phyloP scores from a whole-genome alignment of 1,140 invertebrate genomes.

The Eupristina koningsbergeri region DNA sequence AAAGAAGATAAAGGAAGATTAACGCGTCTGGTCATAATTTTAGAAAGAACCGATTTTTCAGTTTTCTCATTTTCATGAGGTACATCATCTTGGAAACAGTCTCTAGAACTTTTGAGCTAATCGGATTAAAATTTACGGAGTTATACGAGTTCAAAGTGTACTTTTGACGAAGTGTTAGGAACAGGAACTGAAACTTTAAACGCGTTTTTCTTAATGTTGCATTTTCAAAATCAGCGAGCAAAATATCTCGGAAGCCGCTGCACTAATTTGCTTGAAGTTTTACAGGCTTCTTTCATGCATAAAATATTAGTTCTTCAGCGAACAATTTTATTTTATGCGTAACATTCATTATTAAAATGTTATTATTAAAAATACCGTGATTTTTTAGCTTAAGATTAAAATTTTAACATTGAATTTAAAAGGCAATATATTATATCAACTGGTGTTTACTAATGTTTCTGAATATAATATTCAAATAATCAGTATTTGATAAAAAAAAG shows the following conservation, averaged over 20 bases:
- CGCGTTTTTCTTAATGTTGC: background rate
- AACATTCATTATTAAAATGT: background rate
- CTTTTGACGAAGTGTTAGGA: background rate
- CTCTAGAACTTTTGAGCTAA: background rate
- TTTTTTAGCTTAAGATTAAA: background rate
- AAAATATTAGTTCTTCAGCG: background rate
- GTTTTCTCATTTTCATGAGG: background rate
- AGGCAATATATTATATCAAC: background rate
- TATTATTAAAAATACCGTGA: background rate
- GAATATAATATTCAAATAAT: background rate
- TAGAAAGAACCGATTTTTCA: background rate
- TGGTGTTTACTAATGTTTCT: too few relatives aligned
- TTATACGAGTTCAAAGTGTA: background rate
- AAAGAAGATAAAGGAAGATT: background rate
- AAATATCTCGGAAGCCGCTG: background rate
- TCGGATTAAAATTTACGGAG: slow-evolving; percentile 24
- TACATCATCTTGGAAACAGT: background rate
- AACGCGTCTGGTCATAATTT: background rate
- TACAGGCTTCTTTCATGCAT: background rate
- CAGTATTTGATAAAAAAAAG: background rate
- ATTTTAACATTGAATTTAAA: background rate
- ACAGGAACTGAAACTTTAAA: background rate
- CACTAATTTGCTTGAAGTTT: background rate
- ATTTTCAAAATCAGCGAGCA: background rate
- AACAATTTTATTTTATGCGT: background rate